Base-by-base conservation (phyloP, 2,888 invertebrate species). In the Chironomus riparius region DNA sequence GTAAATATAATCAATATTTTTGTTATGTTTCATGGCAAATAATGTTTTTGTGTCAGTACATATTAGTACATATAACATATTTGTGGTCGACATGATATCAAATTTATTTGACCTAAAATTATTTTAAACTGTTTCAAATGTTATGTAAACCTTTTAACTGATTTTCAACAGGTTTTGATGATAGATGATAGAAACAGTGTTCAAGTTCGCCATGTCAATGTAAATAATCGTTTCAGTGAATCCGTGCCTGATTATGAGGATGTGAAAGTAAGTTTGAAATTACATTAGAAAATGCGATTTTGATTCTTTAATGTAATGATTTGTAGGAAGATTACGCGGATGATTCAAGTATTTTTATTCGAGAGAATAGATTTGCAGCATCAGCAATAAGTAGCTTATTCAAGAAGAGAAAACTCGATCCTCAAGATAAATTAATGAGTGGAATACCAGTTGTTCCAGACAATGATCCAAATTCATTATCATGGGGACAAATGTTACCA, bases 201-300 rank as follows among this genome's bases (percentile, higher is more conserved):
- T 77, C 80, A 85, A 15, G 85, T 87, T 68, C 83, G 87, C 76
- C 86, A 86, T 77, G 87, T 87, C 72, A 85, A 86, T 68, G 81
- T 86, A 78, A 86, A 85, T 69, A 87, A 86, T 79, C 83, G 84
- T 78, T 80, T 84, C 77, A 83, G 83, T 77, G 84, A 84, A 81
- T 83, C 84, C 83, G 85, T 87, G 80, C 88, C 86, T 79, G 90
- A 87, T 84, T 91, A 89, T 83, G 92, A 92, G 79, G 92, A 92
- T 82, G 86, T 90, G 79, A 88, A 88, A 87, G 88, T 86, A 78
- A 82, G 82, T 62, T 10, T 7, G 1, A 10, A 38, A 38, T 38
- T 2, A 28, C n/a, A n/a, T n/a, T n/a, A n/a, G n/a, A n/a, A n/a
- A n/a, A n/a, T n/a, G n/a, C n/a, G n/a, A n/a, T n/a, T n/a, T n/a